Evolutionary conservation across 2,888 invertebrate species (phyloP).

Genomic region (Agrenia bidenticulata): DNA sequence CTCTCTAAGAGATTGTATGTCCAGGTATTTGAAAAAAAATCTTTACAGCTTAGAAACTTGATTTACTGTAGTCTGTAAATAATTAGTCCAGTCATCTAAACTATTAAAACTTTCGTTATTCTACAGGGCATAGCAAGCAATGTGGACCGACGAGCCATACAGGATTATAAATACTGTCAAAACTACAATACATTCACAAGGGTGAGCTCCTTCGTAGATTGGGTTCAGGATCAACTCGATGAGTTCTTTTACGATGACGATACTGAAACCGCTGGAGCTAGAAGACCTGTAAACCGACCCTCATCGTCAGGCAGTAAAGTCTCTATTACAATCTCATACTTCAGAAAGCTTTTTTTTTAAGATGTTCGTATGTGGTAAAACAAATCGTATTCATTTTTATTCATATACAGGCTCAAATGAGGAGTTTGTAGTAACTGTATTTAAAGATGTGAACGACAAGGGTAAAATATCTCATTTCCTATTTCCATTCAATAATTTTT

Average conservation of each 20-base stretch:
- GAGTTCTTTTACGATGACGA: constrained; percentile 32
- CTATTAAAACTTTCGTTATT: not conserved
- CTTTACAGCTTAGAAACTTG: not conserved
- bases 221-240: constrained; percentile 39
- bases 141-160: constrained; percentile 35
- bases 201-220: constrained; percentile 42
- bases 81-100: no score
- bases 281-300: not conserved
- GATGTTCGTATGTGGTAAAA: no score
- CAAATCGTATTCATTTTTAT: no score
- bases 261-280: not conserved
- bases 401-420: constrained; percentile 5
- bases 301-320: no score
- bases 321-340: no score
- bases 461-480: constrained; percentile 6
- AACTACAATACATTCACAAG: constrained; percentile 46
- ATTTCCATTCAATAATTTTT: constrained; percentile 7
- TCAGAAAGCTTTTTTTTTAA: no score
- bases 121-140: constrained; percentile 43
- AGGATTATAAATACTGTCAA: constrained; percentile 38
- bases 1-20: constrained; percentile 33
- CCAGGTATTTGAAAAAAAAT: constrained; percentile 25
- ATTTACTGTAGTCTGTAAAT: no score
- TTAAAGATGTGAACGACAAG: constrained; percentile 35
- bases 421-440: constrained; percentile 38